Evolutionary conservation across 2,888 invertebrate species (phyloP), one percentile per base, ranked within the genome.

Genomic region (Athripsodes cinereus): DNA sequence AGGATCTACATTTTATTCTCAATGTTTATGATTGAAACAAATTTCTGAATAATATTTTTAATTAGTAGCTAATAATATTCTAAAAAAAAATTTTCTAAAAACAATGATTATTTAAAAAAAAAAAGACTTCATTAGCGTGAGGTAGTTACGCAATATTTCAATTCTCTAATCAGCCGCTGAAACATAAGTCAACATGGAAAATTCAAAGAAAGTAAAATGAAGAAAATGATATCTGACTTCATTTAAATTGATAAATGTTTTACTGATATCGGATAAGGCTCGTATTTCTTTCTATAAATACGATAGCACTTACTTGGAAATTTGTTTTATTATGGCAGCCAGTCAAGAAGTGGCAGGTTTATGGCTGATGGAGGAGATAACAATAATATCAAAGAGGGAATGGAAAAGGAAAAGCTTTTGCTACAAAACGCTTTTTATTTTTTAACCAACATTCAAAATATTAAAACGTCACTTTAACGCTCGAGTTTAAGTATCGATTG

Each of bases 281-380:
- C 40, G 40, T 40, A n/a, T 40, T 40, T 40, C 40, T 40, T 40
- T 40, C 40, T 40, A 40, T 40, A 40, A 40, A 40, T 40, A 40
- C 40, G n/a, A 16, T 8, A 40, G 40, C 13, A 40, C 40, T 40
- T 40, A 40, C 8, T 40, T 16, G n/a, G 13, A 16, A 40, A 40
- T 40, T 40, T 40, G 40, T 40, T 40, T 40, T 40, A 40, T 40
- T 16, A 40, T 16, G 40, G 40, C n/a, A 13, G 13, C 8, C 40
- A 40, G 40, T 40, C 40, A 40, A 26, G 40, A 40, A 40, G 40
- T 40, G 40, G 40, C 40, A 40, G 40, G 40, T 40, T 40, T 40
- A 40, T 40, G 2, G 40, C 40, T 40, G 40, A 40, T 40, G 40
- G 13, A 40, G n/a, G 13, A 40, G 40, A 40, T 40, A 40, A 40